Base-by-base conservation (phyloP, 1,140 invertebrate genomes). In the Helicorthomorpha holstii region DNA sequence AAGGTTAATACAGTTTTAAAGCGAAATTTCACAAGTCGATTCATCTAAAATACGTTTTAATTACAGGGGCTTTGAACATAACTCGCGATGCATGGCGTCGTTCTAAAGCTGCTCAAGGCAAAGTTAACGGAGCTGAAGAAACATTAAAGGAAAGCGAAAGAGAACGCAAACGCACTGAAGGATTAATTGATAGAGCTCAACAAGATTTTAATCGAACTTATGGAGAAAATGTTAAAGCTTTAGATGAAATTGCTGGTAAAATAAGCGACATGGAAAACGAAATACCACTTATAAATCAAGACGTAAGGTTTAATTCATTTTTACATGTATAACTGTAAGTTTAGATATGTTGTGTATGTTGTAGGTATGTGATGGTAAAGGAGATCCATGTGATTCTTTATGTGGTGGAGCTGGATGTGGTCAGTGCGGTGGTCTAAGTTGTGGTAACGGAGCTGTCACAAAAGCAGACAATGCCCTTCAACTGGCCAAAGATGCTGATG, bases 391-490 rank as follows among this genome's bases (percentile, higher is more conserved):
- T 66, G 89, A 95, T 63, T 65, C 67, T 48, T 73, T 91, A 27
- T 98, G 93, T 70, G 93, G 93, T 27, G 93, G 93, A 21, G 92
- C 89, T 42, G 89, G 88, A 0, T 98, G 93, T 69, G 81, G 78
- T 26, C 78, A 76, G 62, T 97, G 93, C 70, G 91, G 90, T 48
- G 87, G 84, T 14, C 69, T 91, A 25, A 85, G 87, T 19, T 97
- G 93, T 65, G 84, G 86, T 56, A 69, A 80, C 58, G 92, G 92
- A 1, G 86, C 92, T 23, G 77, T 89, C 2, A 83, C 82, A 2
- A 88, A 84, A 62, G 85, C 89, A 2, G 79, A 82, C 54, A 81
- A 82, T 62, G 89, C 92, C 12, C 69, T 92, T 19, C 80, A 82
- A 55, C 78, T 86, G 57, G 87, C 88, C 4, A 82, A 83, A 57